phyloP scores from a whole-genome alignment of 2,888 invertebrate genomes.

The Alloscopus bannaensis region DNA sequence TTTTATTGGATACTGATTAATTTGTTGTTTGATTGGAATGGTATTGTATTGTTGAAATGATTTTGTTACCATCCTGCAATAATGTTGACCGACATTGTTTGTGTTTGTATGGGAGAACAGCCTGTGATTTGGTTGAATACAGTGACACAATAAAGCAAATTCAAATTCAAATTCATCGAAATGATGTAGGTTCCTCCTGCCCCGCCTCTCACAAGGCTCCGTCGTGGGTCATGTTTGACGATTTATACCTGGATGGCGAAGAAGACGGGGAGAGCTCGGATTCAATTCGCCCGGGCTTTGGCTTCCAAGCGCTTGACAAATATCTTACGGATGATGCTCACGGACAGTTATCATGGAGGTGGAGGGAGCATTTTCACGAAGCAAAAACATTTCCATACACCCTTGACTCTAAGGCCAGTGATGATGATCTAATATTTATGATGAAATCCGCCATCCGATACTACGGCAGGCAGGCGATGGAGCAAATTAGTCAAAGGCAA shows the following conservation, averaged over 20 bases:
- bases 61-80: no score
- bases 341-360: constrained; percentile 66
- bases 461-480: constrained; percentile 67
- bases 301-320: constrained; percentile 69
- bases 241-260: constrained; percentile 64
- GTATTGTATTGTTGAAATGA: no score
- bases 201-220: constrained; percentile 70
- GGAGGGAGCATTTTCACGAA: constrained; percentile 68
- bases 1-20: background rate
- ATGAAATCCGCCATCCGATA: constrained; percentile 68
- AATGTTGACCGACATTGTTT: no score
- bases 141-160: no score
- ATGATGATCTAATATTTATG: constrained; percentile 68
- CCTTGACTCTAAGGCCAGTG: constrained; percentile 68
- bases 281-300: constrained; percentile 66
- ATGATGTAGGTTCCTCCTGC: constrained; percentile 57
- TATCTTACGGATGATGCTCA: constrained; percentile 68
- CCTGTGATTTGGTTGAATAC: no score
- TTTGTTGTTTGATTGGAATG: background rate
- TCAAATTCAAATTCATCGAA: no score
- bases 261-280: constrained; percentile 59
- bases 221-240: constrained; percentile 70
- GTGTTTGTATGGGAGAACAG: no score
- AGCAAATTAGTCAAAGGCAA: constrained; percentile 62
- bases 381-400: constrained; percentile 69